Percentiles rank a stretch among this genome's conserved stretches.
These are phyloP conservation scores for Heliconius cydno DNA, from an alignment of 2,888 invertebrate species.

Conservation along the genomic window DNA sequence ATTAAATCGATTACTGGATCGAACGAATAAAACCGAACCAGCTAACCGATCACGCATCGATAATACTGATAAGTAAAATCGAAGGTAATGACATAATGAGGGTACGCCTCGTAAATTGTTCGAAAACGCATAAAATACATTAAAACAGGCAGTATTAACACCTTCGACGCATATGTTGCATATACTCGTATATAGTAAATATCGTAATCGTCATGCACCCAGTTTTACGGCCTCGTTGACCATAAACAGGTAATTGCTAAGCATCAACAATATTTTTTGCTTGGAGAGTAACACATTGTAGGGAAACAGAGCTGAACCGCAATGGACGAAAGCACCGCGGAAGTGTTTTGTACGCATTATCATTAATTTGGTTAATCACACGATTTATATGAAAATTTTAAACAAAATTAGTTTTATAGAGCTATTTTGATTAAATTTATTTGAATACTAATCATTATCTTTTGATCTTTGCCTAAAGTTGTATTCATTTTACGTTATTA, in stretches of 20 bases:
- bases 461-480: background rate
- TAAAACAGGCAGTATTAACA: constrained; percentile 49
- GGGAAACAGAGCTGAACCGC: constrained; percentile 68
- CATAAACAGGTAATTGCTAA: constrained; percentile 48
- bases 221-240: constrained; percentile 48
- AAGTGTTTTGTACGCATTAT: constrained; percentile 51
- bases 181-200: constrained; percentile 31
- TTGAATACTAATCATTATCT: background rate
- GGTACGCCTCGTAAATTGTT: constrained; percentile 48
- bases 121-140: constrained; percentile 47
- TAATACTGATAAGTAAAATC: constrained; percentile 48
- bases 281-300: constrained; percentile 50
- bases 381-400: constrained; percentile 15
- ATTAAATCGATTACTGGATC: constrained; percentile 44
- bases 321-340: constrained; percentile 54
- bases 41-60: constrained; percentile 41
- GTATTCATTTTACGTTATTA: background rate
- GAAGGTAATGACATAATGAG: constrained; percentile 49
- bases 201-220: constrained; percentile 46
- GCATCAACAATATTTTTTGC: constrained; percentile 43
- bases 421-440: constrained; percentile 7
- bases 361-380: constrained; percentile 9
- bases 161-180: constrained; percentile 40
- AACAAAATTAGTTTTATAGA: constrained; percentile 7
- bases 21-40: constrained; percentile 46